A percentile compares a stretch with the other conserved stretches of the same genome.
phyloP scores from a whole-genome alignment of 2,888 invertebrate genomes.

The Lacanobia wlatinum region DNA sequence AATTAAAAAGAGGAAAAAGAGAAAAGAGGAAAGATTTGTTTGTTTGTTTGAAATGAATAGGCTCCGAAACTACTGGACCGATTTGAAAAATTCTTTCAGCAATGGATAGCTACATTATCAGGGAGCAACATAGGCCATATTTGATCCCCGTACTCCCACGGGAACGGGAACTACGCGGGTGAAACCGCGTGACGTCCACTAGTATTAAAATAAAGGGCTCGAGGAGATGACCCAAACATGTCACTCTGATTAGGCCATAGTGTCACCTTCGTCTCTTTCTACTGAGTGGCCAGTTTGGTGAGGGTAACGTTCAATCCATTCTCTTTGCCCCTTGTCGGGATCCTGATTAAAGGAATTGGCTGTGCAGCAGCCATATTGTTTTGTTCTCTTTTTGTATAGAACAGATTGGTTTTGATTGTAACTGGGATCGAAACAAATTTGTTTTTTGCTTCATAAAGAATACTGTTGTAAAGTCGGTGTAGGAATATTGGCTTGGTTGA shows the following conservation, averaged over 20 bases:
- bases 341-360: conserved; percentile 40
- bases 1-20: too few relatives aligned
- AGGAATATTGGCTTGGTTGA: conserved; percentile 14
- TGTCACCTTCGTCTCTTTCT: neutral
- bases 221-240: too few relatives aligned
- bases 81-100: too few relatives aligned
- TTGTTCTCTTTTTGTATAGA: conserved; percentile 22
- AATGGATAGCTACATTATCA: too few relatives aligned
- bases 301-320: neutral
- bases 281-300: neutral
- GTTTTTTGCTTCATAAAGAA: conserved; percentile 8
- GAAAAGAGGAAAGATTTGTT: too few relatives aligned
- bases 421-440: conserved; percentile 9
- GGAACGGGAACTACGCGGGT: too few relatives aligned
- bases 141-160: too few relatives aligned
- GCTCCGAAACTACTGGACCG: too few relatives aligned
- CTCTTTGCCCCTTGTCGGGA: neutral
- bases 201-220: too few relatives aligned
- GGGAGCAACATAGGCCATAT: too few relatives aligned
- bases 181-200: too few relatives aligned
- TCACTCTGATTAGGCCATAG: neutral
- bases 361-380: conserved; percentile 18
- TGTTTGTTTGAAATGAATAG: too few relatives aligned
- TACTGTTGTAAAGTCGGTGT: neutral
- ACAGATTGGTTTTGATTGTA: conserved; percentile 38